These are phyloP conservation scores for Drosophila affinis DNA, from an alignment of 2,888 invertebrate genomes.

Conservation along the genomic window DNA sequence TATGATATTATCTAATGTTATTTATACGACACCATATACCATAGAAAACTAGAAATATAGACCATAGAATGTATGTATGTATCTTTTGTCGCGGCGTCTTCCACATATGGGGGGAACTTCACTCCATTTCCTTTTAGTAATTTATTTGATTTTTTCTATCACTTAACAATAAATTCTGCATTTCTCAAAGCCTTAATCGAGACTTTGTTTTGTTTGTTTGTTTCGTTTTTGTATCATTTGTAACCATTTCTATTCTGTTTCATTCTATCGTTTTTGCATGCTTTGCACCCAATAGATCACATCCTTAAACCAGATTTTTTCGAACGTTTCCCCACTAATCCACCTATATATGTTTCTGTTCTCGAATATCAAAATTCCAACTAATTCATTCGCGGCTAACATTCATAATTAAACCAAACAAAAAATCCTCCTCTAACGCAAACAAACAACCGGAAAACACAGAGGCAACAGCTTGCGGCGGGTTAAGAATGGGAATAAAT, in stretches of 20 bases:
- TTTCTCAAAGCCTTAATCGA: constrained; percentile 39
- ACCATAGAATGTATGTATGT: constrained; percentile 12
- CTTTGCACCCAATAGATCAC: constrained; percentile 32
- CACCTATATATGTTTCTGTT: constrained; percentile 44
- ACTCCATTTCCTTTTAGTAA: constrained; percentile 18
- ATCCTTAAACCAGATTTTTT: not conserved
- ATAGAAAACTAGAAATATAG: constrained; percentile 11
- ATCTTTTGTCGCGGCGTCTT: constrained; percentile 9
- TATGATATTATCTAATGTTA: constrained; percentile 45
- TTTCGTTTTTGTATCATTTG: constrained; percentile 26
- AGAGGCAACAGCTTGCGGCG: constrained; percentile 86
- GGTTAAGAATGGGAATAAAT: constrained; percentile 86
- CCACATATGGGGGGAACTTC: not conserved
- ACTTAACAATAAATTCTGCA: constrained; percentile 42
- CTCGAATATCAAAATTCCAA: constrained; percentile 52
- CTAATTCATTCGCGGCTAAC: constrained; percentile 62
- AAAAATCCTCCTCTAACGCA: constrained; percentile 40
- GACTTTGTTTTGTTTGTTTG: constrained; percentile 41
- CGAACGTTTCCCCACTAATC: constrained; percentile 53
- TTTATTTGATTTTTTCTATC: constrained; percentile 22
- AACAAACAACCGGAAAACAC: constrained; percentile 46
- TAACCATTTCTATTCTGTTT: constrained; percentile 6
- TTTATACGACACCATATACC: constrained; percentile 22
- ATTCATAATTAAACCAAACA: constrained; percentile 49
- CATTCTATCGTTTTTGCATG: constrained; percentile 4